These are phyloP conservation scores for Ectropis grisescens DNA, from an alignment of 1,140 invertebrate species.

Conservation along the genomic window DNA sequence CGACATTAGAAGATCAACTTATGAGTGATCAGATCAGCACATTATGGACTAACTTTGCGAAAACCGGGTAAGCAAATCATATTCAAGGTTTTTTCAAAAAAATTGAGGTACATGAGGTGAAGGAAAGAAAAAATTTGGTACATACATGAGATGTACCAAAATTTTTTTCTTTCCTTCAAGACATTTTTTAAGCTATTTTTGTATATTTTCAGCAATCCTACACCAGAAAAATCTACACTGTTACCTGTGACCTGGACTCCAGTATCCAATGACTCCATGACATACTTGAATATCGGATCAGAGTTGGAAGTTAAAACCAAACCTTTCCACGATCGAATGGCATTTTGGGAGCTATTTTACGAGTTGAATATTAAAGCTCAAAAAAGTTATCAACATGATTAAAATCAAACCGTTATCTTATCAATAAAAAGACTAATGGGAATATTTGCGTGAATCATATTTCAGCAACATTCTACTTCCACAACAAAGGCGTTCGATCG, in stretches of 20 bases:
- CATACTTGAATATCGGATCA: slow-evolving; percentile 37
- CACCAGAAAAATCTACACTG: slow-evolving; percentile 26
- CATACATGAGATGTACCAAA: no score
- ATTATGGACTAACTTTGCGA: slow-evolving; percentile 27
- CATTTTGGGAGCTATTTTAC: slow-evolving; percentile 56
- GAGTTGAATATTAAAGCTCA: not conserved
- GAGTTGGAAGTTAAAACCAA: slow-evolving; percentile 28
- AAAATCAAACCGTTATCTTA: no score
- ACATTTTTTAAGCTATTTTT: no score
- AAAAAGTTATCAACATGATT: no score
- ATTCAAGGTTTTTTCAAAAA: not conserved
- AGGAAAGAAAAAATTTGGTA: no score
- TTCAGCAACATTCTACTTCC: no score
- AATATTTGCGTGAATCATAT: no score
- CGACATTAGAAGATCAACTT: slow-evolving; percentile 14
- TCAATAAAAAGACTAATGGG: no score
- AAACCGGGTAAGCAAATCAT: slow-evolving; percentile 22
- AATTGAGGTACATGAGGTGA: no score
- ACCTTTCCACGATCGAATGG: slow-evolving; percentile 39
- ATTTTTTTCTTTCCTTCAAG: no score
- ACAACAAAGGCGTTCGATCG: no score
- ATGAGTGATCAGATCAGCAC: slow-evolving; percentile 20
- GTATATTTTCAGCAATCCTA: slow-evolving; percentile 44
- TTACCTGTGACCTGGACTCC: slow-evolving; percentile 34
- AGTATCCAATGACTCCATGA: slow-evolving; percentile 22